Base-by-base conservation (phyloP, 2,888 invertebrate genomes). In the Dromius quadrimaculatus region DNA sequence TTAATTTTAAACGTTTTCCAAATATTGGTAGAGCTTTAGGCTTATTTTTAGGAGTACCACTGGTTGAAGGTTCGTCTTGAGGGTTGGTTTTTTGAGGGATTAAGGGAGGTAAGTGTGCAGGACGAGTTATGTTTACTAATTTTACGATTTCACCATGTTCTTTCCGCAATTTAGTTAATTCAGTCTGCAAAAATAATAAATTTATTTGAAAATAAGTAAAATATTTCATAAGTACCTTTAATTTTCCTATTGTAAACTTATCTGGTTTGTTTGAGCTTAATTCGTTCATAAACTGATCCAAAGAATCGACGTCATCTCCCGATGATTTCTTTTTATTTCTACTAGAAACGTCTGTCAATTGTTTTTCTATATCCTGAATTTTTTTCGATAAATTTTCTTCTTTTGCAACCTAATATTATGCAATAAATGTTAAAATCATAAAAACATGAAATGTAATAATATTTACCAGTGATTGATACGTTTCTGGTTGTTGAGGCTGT, bases 211-310 rank as follows among this genome's bases (percentile, higher is more conserved):
- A 36, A 36, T 36, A 23, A 34, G 11, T 6, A 15, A 19, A 61
- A 36, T 43, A 15, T 23, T 85, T 77, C 73, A 83, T 38, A 88
- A 73, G 83, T 43, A 89, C 84, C 74, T 89, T 91, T 1, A 90
- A 86, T 80, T 90, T 91, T 63, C 87, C 88, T 11, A 90, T 83
- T 22, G 85, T 83, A 0, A 84, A 84, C 77, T 88, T 88, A 68
- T 85, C 86, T 0, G 84, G 81, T 71, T 82, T 78, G 1, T 79
- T 78, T 15, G 84, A 77, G 72, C 81, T 84, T 32, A 94, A 81
- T 32, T 85, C 87, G 34, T 86, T 87, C 94, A 97, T 95, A 81
- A 88, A 97, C 2, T 88, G 88, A 79, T 97, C 97, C 50, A 97
- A 81, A 1, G 91, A 90, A 79, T 96, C 95, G 41, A 84, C 85